Evolutionary conservation across 2,888 invertebrate species (phyloP).

Genomic region (Dorcus parallelipipedus): DNA sequence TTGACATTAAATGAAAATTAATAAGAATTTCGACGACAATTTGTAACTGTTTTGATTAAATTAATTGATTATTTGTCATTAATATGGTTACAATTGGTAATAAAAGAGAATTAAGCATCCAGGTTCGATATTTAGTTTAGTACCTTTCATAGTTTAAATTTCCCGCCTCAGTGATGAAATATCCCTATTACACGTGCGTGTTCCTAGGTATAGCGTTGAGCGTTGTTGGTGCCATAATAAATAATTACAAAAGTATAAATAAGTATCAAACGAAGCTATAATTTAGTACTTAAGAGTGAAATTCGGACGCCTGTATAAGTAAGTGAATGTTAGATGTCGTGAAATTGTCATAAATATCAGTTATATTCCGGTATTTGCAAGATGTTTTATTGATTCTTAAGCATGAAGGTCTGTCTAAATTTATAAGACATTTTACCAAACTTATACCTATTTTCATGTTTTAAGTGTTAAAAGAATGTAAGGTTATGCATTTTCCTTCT

Average conservation of each 20-base stretch:
- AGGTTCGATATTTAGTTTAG: no score
- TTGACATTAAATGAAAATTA: no score
- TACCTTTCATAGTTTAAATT: no score
- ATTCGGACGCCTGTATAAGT: background rate
- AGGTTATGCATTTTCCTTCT: no score
- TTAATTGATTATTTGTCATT: no score
- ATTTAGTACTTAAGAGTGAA: background rate
- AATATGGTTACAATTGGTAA: no score
- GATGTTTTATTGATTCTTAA: background rate
- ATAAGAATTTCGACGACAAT: no score
- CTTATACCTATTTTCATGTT: no score
- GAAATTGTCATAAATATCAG: background rate
- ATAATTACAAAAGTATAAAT: slow-evolving; percentile 6
- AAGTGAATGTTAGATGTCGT: background rate
- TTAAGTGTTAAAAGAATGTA: no score
- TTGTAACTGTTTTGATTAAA: no score
- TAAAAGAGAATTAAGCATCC: no score
- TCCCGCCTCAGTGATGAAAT: no score
- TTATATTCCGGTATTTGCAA: background rate
- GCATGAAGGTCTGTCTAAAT: background rate
- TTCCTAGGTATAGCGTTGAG: background rate
- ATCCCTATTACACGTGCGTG: background rate
- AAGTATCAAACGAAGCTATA: slow-evolving; percentile 1
- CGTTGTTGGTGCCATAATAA: slow-evolving; percentile 14
- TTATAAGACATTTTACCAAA: background rate